Percentiles rank a stretch among this genome's conserved stretches.
Conservation (phyloP, 2,888 invertebrate genomes). For the Odontomyia ornata region DNA sequence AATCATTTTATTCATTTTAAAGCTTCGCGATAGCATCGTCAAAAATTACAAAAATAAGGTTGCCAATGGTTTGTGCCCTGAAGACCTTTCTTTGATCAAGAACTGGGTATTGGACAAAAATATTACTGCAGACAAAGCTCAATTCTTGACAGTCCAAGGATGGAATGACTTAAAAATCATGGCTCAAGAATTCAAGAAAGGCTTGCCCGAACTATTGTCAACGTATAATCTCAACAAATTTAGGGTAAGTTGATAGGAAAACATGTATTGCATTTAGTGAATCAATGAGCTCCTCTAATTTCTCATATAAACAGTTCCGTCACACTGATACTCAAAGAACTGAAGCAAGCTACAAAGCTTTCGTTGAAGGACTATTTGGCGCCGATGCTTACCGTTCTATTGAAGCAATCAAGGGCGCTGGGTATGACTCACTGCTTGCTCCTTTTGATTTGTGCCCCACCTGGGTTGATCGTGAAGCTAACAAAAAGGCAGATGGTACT, state of each 20-base stretch:
- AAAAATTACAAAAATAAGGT: conserved; percentile 70
- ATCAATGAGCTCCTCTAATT: no score
- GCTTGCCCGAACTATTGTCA: conserved; percentile 5
- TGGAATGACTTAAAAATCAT: conserved; percentile 33
- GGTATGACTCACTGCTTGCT: conserved; percentile 65
- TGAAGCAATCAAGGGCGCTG: conserved; percentile 52
- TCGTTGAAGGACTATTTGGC: conserved; percentile 69
- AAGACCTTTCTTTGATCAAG: conserved; percentile 73
- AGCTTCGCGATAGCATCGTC: conserved; percentile 69
- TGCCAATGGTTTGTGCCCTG: conserved; percentile 71
- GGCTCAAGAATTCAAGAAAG: conserved; percentile 25
- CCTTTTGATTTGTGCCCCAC: conserved; percentile 72
- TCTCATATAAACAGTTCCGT: conserved; percentile 71
- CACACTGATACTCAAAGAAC: conserved; percentile 71
- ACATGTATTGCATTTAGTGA: not conserved
- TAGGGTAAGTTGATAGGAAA: not conserved
- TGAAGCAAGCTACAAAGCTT: conserved; percentile 70
- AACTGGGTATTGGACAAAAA: conserved; percentile 74
- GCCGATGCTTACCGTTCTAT: conserved; percentile 55
- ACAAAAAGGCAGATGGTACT: conserved; percentile 64
- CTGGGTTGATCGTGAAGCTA: conserved; percentile 68
- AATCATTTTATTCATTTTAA: not conserved
- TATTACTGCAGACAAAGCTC: conserved; percentile 69
- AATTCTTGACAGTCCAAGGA: conserved; percentile 67
- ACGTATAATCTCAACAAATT: conserved; percentile 2